Base-by-base conservation (phyloP, 2,797 vertebrate genomes). In the Melanogrammus aeglefinus region DNA sequence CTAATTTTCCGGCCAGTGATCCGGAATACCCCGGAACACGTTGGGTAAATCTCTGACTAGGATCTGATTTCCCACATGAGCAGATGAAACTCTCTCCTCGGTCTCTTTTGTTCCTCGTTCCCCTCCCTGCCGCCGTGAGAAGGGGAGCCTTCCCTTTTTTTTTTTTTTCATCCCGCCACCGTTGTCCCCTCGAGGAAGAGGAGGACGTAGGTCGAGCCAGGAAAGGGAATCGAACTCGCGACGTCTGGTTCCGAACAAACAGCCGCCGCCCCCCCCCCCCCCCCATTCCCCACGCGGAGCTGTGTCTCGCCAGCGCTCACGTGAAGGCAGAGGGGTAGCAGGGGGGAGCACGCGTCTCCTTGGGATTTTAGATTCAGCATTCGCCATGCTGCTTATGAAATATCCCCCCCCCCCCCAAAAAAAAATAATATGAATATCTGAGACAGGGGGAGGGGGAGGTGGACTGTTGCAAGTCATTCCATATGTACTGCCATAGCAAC, bases 291-390 rank as follows among this genome's bases (percentile, higher is more conserved):
- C 83, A 81, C 88, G 88, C 87, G 87, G 91, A 87, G 86, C 89
- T 88, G 82, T 88, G 86, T 44, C 7, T 10, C 41, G 13, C 10
- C 41, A 12, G 83, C 89, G 83, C 83, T 89, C 86, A 88, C 90
- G 14, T 44, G 10, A 44, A 88, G 87, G 88, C 87, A 86, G 83
- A 82, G 82, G 85, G 84, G 91, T 82, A 84, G 85, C 79, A 84
- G 86, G 83, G 89, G 86, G 88, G 85, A 90, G 82, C 73, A 88
- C 41, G 89, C 86, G 87, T 93, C 90, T 94, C 90, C 88, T 84
- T 91, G 89, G 92, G 94, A 93, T 93, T 94, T 33, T 94, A 94
- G 94, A 94, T 94, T 94, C 94, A 93, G 93, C 91, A 93, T 93
- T 94, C 93, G 91, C 92, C 88, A 93, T 94, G 93, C 92, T 93